These are phyloP conservation scores for Scaptomyza cyrtandrae DNA, from an alignment of 2,888 invertebrate species.

Conservation along the genomic window DNA sequence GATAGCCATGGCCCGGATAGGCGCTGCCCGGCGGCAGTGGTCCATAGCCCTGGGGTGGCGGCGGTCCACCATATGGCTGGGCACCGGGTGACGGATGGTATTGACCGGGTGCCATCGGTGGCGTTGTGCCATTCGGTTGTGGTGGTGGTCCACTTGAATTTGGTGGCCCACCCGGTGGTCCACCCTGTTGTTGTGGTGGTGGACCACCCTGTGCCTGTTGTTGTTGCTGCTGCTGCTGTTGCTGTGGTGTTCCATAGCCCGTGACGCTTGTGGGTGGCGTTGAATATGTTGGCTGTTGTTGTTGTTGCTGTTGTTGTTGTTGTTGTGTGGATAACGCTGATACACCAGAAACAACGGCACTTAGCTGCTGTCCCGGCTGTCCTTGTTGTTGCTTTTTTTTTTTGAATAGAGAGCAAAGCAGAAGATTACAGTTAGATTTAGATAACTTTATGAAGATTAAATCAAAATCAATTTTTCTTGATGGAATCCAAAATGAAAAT, in stretches of 20 bases:
- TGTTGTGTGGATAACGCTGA: constrained; percentile 72
- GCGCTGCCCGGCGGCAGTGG: constrained; percentile 83
- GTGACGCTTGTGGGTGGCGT: constrained; percentile 78
- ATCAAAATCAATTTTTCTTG: no score
- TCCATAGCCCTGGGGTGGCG: constrained; percentile 82
- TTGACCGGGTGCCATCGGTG: constrained; percentile 82
- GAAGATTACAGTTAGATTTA: no score
- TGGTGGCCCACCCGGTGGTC: constrained; percentile 66
- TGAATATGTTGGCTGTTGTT: constrained; percentile 83
- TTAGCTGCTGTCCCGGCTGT: constrained; percentile 51
- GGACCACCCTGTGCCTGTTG: constrained; percentile 54
- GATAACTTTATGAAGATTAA: no score
- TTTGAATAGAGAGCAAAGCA: constrained; percentile 17
- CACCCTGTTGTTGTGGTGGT: constrained; percentile 74
- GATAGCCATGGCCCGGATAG: constrained; percentile 86
- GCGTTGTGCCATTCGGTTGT: constrained; percentile 81
- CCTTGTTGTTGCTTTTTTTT: constrained; percentile 51
- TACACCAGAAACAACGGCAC: constrained; percentile 78
- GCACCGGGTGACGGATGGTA: constrained; percentile 83
- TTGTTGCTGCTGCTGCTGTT: constrained; percentile 62
- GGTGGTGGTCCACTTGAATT: constrained; percentile 82
- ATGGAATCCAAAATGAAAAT: no score
- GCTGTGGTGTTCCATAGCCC: constrained; percentile 76
- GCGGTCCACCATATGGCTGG: constrained; percentile 83
- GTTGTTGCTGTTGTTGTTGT: constrained; percentile 53